A percentile compares a stretch with the other conserved stretches of the same genome.
Evolutionary conservation across 2,888 invertebrate species (phyloP).

Genomic region (Orchestes rusci): DNA sequence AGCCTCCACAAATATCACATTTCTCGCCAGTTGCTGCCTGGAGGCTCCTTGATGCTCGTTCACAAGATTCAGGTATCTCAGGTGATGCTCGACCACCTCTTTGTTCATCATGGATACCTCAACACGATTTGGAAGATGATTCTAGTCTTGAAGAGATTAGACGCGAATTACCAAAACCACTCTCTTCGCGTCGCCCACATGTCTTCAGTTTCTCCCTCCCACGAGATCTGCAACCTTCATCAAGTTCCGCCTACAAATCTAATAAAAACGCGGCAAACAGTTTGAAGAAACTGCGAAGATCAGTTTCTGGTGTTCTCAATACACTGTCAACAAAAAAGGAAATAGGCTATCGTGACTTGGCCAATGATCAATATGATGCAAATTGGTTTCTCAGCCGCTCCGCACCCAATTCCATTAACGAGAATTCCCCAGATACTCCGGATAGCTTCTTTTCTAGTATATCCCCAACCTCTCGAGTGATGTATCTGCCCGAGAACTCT

Average conservation of each 20-base stretch:
- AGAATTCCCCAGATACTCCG: constrained; percentile 40
- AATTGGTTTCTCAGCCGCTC: constrained; percentile 81
- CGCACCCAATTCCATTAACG: constrained; percentile 69
- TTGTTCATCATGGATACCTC: constrained; percentile 69
- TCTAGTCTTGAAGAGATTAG: constrained; percentile 40
- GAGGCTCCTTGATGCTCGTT: constrained; percentile 59
- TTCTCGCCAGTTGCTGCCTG: constrained; percentile 82
- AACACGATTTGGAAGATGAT: constrained; percentile 66
- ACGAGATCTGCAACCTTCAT: constrained; percentile 51
- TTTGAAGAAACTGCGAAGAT: constrained; percentile 60
- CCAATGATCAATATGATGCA: constrained; percentile 44
- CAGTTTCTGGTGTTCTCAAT: constrained; percentile 54
- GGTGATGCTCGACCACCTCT: constrained; percentile 59
- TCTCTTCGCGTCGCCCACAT: constrained; percentile 43
- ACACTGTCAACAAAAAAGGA: constrained; percentile 33
- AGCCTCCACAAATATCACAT: constrained; percentile 66
- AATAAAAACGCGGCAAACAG: constrained; percentile 31
- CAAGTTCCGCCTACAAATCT: constrained; percentile 42
- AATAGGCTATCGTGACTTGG: constrained; percentile 28
- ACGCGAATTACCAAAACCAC: constrained; percentile 24
- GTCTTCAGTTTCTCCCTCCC: constrained; percentile 73
- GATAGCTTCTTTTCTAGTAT: constrained; percentile 4
- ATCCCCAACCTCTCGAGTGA: constrained; percentile 51
- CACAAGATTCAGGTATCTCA: constrained; percentile 72
- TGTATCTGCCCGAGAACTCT: constrained; percentile 60